Base-by-base conservation (phyloP, 2,113 vertebrate genomes). In the Corythoichthys intestinalis region DNA sequence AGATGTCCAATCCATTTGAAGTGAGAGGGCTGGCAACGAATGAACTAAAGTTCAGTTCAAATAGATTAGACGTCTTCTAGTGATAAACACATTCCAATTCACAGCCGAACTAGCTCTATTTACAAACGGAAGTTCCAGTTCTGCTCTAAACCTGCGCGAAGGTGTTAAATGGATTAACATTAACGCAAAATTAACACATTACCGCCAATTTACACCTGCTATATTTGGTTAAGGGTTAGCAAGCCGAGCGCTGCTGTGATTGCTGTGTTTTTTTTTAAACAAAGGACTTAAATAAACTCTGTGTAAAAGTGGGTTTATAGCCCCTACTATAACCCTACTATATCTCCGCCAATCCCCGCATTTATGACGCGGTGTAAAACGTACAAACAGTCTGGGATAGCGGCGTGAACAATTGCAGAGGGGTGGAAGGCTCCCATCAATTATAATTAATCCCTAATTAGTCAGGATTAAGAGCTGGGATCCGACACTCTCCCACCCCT, bases 381-480 rank as follows among this genome's bases (percentile, higher is more conserved):
- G 82, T 67, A 83, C 78, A 89, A 85, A 91, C 81, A 79, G 76
- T 86, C 73, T 85, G 73, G 75, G 79, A 82, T 82, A 79, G 74
- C 70, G 70, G 67, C 68, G 75, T 67, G 74, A 72, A 67, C 60
- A 75, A 81, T 79, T 82, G 75, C 76, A 67, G 72, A 84, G 83
- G 85, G 87, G 84, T 86, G 87, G 88, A 88, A 87, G 87, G 83
- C 86, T 84, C 87, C 88, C 90, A 93, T 93, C 91, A 89, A 90
- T 90, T 91, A 88, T 90, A 92, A 93, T 93, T 91, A 93, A 91
- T 91, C 87, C 89, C 88, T 92, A 92, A 92, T 93, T 93, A 93
- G 90, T 91, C 87, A 85, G 88, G 90, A 93, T 92, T 93, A 92
- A 82, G 79, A 88, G 85, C 72, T 62, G 75, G 82, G 84, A 82